phyloP scores from a whole-genome alignment of 2,888 invertebrate species.

The Helleia helle region DNA sequence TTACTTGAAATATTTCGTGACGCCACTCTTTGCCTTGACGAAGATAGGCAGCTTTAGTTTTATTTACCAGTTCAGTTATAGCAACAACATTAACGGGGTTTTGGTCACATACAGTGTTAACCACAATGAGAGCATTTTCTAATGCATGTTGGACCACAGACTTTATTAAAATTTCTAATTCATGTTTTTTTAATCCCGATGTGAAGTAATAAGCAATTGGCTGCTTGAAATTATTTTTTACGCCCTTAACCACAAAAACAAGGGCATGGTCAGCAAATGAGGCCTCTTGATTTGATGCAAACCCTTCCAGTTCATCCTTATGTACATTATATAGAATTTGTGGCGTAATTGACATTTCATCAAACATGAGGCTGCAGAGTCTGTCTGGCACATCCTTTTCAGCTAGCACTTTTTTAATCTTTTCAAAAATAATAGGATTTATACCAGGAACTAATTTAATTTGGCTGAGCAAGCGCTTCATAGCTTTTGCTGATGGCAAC shows the following conservation, averaged over 20 bases:
- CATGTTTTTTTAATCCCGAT: slow-evolving; percentile 15
- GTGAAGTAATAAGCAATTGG: slow-evolving; percentile 27
- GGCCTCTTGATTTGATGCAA: slow-evolving; percentile 12
- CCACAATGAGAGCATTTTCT: slow-evolving; percentile 16
- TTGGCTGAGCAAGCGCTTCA: slow-evolving; percentile 17
- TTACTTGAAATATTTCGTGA: too few species aligned
- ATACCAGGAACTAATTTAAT: slow-evolving; percentile 19
- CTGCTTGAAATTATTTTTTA: slow-evolving; percentile 22
- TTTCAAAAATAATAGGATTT: slow-evolving; percentile 18
- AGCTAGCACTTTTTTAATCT: slow-evolving; percentile 15
- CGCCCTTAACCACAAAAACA: slow-evolving; percentile 25
- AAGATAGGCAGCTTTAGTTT: too few species aligned
- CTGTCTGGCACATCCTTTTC: slow-evolving; percentile 11
- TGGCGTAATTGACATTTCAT: slow-evolving; percentile 21
- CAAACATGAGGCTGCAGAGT: slow-evolving; percentile 19
- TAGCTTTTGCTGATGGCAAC: slow-evolving; percentile 18
- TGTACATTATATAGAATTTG: slow-evolving; percentile 14
- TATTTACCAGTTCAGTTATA: slow-evolving; percentile 21
- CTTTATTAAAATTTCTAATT: slow-evolving; percentile 21
- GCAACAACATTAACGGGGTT: slow-evolving; percentile 23
- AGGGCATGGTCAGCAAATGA: slow-evolving; percentile 21
- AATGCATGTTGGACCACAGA: slow-evolving; percentile 16
- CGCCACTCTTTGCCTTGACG: too few species aligned
- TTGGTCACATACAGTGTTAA: slow-evolving; percentile 22
- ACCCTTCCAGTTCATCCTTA: slow-evolving; percentile 18